phyloP scores from a whole-genome alignment of 1,140 invertebrate species.

The Maconellicoccus hirsutus region DNA sequence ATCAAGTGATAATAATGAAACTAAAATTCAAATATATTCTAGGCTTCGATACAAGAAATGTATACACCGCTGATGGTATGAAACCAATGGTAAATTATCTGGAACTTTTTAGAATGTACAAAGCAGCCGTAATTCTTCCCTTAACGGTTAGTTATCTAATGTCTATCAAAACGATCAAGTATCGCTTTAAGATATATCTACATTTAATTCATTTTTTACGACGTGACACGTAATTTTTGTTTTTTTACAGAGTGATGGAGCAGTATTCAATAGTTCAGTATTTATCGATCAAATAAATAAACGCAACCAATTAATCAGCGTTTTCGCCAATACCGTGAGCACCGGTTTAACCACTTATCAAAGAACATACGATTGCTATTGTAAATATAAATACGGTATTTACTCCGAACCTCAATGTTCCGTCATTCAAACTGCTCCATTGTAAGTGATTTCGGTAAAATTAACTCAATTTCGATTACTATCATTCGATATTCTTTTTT shows the following conservation, averaged over 20 bases:
- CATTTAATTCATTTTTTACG: background rate
- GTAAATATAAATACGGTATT: slow-evolving; percentile 5
- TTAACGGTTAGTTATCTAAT: background rate
- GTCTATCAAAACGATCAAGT: background rate
- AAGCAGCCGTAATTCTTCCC: background rate
- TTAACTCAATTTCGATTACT: background rate
- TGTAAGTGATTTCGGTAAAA: background rate
- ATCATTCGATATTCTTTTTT: too few relatives aligned
- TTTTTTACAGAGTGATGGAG: background rate
- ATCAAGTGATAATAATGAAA: too few relatives aligned
- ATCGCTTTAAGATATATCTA: background rate
- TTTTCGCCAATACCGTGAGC: background rate
- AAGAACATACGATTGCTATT: background rate
- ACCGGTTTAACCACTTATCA: background rate
- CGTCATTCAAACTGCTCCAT: background rate
- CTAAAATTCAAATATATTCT: background rate
- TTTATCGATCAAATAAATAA: background rate
- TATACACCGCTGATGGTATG: background rate
- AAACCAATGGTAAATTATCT: slow-evolving; percentile 5
- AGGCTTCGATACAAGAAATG: background rate
- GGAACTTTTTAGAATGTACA: background rate
- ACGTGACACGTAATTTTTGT: too few relatives aligned
- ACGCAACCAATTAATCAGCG: background rate
- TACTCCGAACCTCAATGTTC: slow-evolving; percentile 10
- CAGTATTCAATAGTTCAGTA: slow-evolving; percentile 16